Base-by-base conservation (phyloP, 2,113 vertebrate species). In the Oncorhynchus keta region DNA sequence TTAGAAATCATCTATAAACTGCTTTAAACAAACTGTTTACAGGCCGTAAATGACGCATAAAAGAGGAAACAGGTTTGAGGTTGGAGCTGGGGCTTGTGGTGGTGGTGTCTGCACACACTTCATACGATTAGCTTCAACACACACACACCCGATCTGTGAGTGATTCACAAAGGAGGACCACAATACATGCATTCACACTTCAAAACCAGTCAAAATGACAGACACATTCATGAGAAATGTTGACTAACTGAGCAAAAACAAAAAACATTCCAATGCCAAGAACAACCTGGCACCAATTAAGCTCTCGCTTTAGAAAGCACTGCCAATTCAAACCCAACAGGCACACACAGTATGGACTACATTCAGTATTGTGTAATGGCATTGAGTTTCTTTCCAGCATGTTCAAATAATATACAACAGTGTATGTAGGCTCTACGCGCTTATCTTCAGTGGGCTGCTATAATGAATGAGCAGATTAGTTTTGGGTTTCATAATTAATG, bases 1-100 rank as follows among this genome's bases (percentile, higher is more conserved):
- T 74, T 83, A 80, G 61, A 83, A 89, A 90, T 90, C 65, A 86
- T 88, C 87, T 82, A 89, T 92, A 89, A 93, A 90, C 76, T 48
- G 59, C 85, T 91, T 91, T 82, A 90, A 81, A 79, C 84, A 85
- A 87, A 86, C 86, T 87, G 86, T 91, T 91, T 89, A 91, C 85
- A 81, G 78, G 83, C 86, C 85, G 86, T 89, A 90, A 92, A 90
- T 87, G 85, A 85, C 70, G 86, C 89, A 88, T 88, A 80, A 89
- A 91, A 89, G 79, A 85, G 85, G 79, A 89, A 92, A 82, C 81
- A 85, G 79, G 87, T 88, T 87, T 85, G 80, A 82, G 72, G 83
- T 81, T 75, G 70, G 77, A 51, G 74, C 79, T 35, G 35, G 1
- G 35, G 83, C 79, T 71, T 72, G 78, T 79, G 77, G 66, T 64